phyloP scores from a whole-genome alignment of 2,888 invertebrate species.

The Parapristionchus giblindavisi region DNA sequence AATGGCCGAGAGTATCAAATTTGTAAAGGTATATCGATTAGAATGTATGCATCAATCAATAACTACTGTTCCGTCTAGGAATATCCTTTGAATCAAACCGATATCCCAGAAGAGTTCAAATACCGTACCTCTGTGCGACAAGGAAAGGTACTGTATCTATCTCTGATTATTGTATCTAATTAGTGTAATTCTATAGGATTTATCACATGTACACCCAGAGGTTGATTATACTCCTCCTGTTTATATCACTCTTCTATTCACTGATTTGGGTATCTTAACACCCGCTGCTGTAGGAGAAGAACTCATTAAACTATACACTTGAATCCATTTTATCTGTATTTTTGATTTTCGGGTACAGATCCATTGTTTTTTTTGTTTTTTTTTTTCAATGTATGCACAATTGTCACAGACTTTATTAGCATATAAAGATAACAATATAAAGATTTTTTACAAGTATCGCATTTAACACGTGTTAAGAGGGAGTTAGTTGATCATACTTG shows the following conservation, averaged over 20 bases:
- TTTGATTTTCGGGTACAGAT: too few relatives aligned
- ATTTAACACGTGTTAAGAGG: too few relatives aligned
- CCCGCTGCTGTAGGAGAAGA: conserved; percentile 97
- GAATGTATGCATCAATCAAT: too few relatives aligned
- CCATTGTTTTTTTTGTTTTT: too few relatives aligned
- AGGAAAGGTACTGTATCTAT: conserved; percentile 35
- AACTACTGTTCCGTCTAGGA: too few relatives aligned
- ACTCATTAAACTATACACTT: conserved; percentile 92
- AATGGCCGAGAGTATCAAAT: conserved; percentile 95
- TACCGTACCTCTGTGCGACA: conserved; percentile 70
- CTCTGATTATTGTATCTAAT: neutral
- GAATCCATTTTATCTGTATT: too few relatives aligned
- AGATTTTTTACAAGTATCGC: too few relatives aligned
- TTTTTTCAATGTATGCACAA: too few relatives aligned
- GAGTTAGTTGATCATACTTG: neutral
- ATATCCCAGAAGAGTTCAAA: conserved; percentile 88
- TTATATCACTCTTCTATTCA: conserved; percentile 89
- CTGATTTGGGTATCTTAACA: conserved; percentile 92
- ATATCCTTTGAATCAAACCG: conserved; percentile 89
- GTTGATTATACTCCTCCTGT: conserved; percentile 95
- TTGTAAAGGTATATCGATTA: conserved; percentile 75
- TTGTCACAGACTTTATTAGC: too few relatives aligned
- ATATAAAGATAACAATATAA: too few relatives aligned
- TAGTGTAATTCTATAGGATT: neutral
- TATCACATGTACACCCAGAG: conserved; percentile 41